These are phyloP conservation scores for Deroplatys truncata DNA, from an alignment of 2,888 invertebrate species.

Conservation along the genomic window DNA sequence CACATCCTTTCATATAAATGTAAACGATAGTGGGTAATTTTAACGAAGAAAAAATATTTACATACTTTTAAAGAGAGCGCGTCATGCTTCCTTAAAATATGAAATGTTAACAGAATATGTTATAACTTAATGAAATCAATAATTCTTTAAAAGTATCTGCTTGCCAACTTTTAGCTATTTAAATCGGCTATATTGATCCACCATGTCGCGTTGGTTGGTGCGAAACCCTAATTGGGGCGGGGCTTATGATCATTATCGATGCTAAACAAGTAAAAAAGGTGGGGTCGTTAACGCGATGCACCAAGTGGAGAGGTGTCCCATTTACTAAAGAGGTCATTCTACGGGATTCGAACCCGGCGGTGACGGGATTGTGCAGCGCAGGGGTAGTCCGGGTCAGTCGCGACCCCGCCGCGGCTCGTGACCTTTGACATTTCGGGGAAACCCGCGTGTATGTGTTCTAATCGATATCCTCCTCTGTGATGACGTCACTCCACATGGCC, in stretches of 20 bases:
- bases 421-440: conserved; percentile 2
- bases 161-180: background rate
- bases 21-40: too few relatives aligned
- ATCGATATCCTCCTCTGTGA: background rate
- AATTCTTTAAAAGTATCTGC: too few relatives aligned
- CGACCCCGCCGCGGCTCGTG: background rate
- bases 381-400: background rate
- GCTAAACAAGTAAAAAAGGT: background rate
- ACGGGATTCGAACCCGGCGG: background rate
- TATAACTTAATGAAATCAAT: too few relatives aligned
- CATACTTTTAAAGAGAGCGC: too few relatives aligned
- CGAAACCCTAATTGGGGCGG: background rate
- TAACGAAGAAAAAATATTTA: too few relatives aligned
- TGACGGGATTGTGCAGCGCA: background rate
- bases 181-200: background rate
- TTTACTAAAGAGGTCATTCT: background rate
- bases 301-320: background rate
- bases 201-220: background rate
- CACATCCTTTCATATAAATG: too few relatives aligned
- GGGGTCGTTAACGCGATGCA: background rate
- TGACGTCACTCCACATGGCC: background rate
- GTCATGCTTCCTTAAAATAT: too few relatives aligned
- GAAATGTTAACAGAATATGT: too few relatives aligned
- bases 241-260: background rate
- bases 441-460: background rate